Percentiles rank a stretch among this genome's conserved stretches.
Evolutionary conservation across 1,140 invertebrate genomes (phyloP).

Genomic region (Psilanteris sp.): DNA sequence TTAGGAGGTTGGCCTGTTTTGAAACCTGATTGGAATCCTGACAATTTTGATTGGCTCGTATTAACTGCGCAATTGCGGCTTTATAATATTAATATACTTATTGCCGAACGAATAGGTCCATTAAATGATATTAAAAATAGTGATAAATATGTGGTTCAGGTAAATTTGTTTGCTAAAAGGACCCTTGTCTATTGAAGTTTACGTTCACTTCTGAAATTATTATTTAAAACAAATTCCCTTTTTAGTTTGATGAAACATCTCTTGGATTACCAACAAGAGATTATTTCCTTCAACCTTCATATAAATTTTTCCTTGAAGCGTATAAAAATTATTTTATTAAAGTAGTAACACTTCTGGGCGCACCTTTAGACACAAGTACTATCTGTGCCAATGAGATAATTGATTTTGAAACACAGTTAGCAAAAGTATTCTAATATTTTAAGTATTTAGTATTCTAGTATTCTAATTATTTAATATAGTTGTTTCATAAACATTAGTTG

Average conservation of each 20-base stretch:
- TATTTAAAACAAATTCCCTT: too few relatives aligned
- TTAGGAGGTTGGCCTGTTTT: slow-evolving; percentile 93
- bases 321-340: slow-evolving; percentile 89
- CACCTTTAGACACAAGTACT: slow-evolving; percentile 81
- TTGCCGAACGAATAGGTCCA: slow-evolving; percentile 91
- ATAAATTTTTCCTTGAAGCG: slow-evolving; percentile 86
- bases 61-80: slow-evolving; percentile 87
- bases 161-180: too few relatives aligned
- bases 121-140: slow-evolving; percentile 91
- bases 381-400: slow-evolving; percentile 87
- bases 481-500: neutral
- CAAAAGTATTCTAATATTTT: slow-evolving; percentile 83
- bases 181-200: too few relatives aligned
- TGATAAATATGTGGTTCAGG: slow-evolving; percentile 90
- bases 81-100: slow-evolving; percentile 91
- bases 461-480: too few relatives aligned
- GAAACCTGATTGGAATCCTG: slow-evolving; percentile 82
- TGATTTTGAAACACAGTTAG: slow-evolving; percentile 89
- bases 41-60: slow-evolving; percentile 87
- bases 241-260: slow-evolving; percentile 91
- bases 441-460: too few relatives aligned
- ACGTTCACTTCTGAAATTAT: too few relatives aligned
- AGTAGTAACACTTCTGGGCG: slow-evolving; percentile 85
- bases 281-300: slow-evolving; percentile 88
- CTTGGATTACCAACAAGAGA: slow-evolving; percentile 91